These are phyloP conservation scores for Drosophila flavopinicola DNA, from an alignment of 2,888 invertebrate species.

Conservation along the genomic window DNA sequence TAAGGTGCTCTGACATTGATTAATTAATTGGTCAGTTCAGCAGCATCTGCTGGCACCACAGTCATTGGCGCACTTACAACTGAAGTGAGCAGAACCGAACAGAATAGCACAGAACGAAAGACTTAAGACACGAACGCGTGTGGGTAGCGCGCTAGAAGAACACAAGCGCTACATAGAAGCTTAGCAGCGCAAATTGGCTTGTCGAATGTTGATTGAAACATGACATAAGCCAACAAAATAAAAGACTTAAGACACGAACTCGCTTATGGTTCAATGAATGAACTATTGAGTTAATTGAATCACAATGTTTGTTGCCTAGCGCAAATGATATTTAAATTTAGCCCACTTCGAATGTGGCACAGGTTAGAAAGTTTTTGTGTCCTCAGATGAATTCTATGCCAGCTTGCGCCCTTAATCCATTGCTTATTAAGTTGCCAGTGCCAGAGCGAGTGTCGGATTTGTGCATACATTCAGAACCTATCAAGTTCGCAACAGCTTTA, in stretches of 20 bases:
- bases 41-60: slow-evolving; percentile 17
- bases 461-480: neutral
- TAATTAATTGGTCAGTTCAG: slow-evolving; percentile 62
- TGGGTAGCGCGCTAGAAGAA: slow-evolving; percentile 52
- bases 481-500: slow-evolving; percentile 9
- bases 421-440: slow-evolving; percentile 13
- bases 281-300: slow-evolving; percentile 31
- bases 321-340: slow-evolving; percentile 39
- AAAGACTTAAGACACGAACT: slow-evolving; percentile 56
- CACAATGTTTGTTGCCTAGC: slow-evolving; percentile 28
- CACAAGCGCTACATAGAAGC: slow-evolving; percentile 8
- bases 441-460: neutral
- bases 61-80: slow-evolving; percentile 45
- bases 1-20: slow-evolving; percentile 54
- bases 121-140: slow-evolving; percentile 47
- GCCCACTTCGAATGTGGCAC: slow-evolving; percentile 36
- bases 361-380: slow-evolving; percentile 65
- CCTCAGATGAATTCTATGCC: slow-evolving; percentile 5
- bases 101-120: slow-evolving; percentile 50
- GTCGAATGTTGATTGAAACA: slow-evolving; percentile 52
- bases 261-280: slow-evolving; percentile 23
- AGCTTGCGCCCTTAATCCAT: slow-evolving; percentile 41
- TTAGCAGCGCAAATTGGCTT: slow-evolving; percentile 32
- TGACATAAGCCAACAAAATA: slow-evolving; percentile 65
- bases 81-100: slow-evolving; percentile 21